These are phyloP conservation scores for Mesochorus sp. DNA, from an alignment of 2,888 invertebrate genomes.

Conservation along the genomic window DNA sequence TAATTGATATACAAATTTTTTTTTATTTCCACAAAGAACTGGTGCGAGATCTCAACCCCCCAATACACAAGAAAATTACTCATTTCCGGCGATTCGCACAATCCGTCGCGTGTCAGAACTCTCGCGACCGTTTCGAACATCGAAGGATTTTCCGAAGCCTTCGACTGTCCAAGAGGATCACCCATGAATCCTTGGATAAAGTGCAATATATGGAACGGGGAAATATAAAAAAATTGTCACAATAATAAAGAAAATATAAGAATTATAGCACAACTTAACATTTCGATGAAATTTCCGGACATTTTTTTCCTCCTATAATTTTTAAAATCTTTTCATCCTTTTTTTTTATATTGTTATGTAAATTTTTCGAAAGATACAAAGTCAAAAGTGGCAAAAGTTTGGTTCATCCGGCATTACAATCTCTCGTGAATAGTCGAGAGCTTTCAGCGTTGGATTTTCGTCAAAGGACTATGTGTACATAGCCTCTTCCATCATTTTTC, in stretches of 20 bases:
- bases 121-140: slow-evolving; percentile 37
- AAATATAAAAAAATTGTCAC: too few species aligned
- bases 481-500: background rate
- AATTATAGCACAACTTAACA: background rate
- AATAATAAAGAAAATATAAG: too few species aligned
- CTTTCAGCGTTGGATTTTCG: background rate
- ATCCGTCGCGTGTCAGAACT: slow-evolving; percentile 37
- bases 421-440: background rate
- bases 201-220: slow-evolving; percentile 50
- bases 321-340: background rate
- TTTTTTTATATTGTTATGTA: slow-evolving; percentile 10
- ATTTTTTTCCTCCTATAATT: background rate
- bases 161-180: slow-evolving; percentile 50
- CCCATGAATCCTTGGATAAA: slow-evolving; percentile 52
- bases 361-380: slow-evolving; percentile 1
- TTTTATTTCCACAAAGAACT: slow-evolving; percentile 6
- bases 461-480: background rate
- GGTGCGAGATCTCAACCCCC: slow-evolving; percentile 51
- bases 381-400: background rate
- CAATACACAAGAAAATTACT: slow-evolving; percentile 37
- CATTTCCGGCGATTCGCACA: slow-evolving; percentile 38
- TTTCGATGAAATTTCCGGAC: background rate
- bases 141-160: slow-evolving; percentile 48
- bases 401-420: slow-evolving; percentile 12
- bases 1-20: too few species aligned